phyloP scores from a whole-genome alignment of 2,113 vertebrate species.

The Phylloscopus trochilus region DNA sequence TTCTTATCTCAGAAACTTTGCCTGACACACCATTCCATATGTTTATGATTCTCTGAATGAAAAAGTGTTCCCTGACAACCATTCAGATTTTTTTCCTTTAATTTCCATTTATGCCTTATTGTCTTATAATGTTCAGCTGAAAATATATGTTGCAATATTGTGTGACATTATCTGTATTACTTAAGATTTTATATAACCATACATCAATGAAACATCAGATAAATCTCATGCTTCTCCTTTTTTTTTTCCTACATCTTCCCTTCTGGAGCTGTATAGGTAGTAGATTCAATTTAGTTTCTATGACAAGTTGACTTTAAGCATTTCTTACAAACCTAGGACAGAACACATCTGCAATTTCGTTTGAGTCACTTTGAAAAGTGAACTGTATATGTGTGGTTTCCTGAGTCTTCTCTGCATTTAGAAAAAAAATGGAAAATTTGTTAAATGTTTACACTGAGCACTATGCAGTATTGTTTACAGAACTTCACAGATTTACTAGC shows the following conservation, averaged over 20 bases:
- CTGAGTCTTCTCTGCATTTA: not conserved
- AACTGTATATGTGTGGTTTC: not conserved
- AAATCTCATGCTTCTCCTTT: conserved; percentile 71
- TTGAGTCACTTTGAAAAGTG: conserved; percentile 68
- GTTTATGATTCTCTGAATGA: conserved; percentile 83
- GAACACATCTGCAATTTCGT: conserved; percentile 67
- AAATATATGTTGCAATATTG: conserved; percentile 84
- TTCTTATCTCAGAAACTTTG: conserved; percentile 76
- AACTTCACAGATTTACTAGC: not conserved
- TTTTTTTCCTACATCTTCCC: conserved; percentile 56
- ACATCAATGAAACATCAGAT: conserved; percentile 80
- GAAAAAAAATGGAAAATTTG: not conserved
- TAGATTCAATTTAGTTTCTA: conserved; percentile 75
- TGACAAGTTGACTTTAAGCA: conserved; percentile 78
- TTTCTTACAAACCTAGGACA: conserved; percentile 70
- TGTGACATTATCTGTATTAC: conserved; percentile 83
- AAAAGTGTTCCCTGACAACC: conserved; percentile 79
- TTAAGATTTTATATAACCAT: conserved; percentile 82
- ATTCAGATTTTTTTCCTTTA: conserved; percentile 75
- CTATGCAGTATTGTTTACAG: not conserved
- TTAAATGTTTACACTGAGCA: not conserved
- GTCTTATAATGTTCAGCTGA: conserved; percentile 77
- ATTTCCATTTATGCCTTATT: conserved; percentile 84
- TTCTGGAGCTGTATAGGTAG: conserved; percentile 65
- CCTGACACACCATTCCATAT: conserved; percentile 80